Conservation (phyloP, 2,113 vertebrate genomes). For the Thunnus maccoyii region DNA sequence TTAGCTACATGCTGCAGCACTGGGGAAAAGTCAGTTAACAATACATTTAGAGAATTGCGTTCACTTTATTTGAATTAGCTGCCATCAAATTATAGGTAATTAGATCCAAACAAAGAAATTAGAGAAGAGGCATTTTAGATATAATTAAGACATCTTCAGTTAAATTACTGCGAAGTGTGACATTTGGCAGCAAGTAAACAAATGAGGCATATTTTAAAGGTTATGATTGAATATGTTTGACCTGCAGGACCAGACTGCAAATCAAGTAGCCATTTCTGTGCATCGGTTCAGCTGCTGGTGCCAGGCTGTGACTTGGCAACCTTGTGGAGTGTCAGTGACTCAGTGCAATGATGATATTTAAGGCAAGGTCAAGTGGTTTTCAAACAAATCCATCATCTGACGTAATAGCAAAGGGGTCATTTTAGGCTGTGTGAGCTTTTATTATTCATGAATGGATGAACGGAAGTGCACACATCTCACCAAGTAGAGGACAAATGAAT, state of each 20-base stretch:
- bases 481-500: conserved; percentile 74
- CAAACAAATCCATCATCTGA: conserved; percentile 73
- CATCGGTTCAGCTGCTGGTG: conserved; percentile 5
- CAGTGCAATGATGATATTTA: conserved; percentile 50
- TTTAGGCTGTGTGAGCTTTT: conserved; percentile 59
- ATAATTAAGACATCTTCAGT: conserved; percentile 22
- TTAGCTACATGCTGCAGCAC: conserved; percentile 11
- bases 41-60: conserved; percentile 5
- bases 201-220: conserved; percentile 6
- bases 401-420: conserved; percentile 61
- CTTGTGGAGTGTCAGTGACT: conserved; percentile 45
- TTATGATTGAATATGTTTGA: conserved; percentile 32
- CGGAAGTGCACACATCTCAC: conserved; percentile 40
- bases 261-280: not conserved
- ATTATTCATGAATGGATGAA: conserved; percentile 70
- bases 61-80: conserved; percentile 26
- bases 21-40: not conserved
- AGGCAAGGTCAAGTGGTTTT: conserved; percentile 64
- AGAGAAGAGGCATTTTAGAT: not conserved
- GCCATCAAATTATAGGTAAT: conserved; percentile 20
- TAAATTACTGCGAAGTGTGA: conserved; percentile 18
- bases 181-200: conserved; percentile 36
- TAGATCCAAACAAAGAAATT: conserved; percentile 1
- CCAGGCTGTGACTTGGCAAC: conserved; percentile 48
- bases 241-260: conserved; percentile 7